Evolutionary conservation across 2,797 vertebrate species (phyloP).

Genomic region (Heterohyrax brucei): DNA sequence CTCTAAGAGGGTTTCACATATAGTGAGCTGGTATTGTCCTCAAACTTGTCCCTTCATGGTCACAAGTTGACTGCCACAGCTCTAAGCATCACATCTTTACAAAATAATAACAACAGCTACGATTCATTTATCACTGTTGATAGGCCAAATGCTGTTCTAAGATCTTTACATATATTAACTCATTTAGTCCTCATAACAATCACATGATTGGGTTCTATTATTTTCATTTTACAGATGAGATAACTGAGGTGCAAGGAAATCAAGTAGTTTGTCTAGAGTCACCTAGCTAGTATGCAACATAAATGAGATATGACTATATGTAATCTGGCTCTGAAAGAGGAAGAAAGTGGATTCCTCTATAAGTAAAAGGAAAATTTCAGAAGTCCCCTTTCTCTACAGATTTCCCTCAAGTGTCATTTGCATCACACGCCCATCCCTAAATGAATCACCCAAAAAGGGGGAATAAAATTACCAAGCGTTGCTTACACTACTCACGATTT

Average conservation of each 20-base stretch:
- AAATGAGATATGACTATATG: background rate
- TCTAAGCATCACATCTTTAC: slow-evolving; percentile 5
- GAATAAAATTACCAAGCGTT: background rate
- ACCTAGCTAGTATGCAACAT: background rate
- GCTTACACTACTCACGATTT: slow-evolving; percentile 7
- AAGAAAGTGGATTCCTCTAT: background rate
- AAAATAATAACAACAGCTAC: slow-evolving; percentile 50
- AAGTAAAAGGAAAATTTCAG: background rate
- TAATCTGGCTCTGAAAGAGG: slow-evolving; percentile 6
- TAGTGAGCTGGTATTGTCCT: slow-evolving; percentile 1
- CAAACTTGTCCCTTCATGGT: slow-evolving; percentile 9
- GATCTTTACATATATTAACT: too few species aligned
- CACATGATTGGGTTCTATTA: too few species aligned
- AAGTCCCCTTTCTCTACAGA: background rate
- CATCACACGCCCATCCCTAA: background rate
- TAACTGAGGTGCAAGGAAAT: too few species aligned
- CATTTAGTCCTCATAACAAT: too few species aligned
- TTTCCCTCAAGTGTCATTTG: slow-evolving; percentile 13
- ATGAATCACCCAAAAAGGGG: background rate
- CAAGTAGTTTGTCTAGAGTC: background rate
- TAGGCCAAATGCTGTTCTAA: too few species aligned
- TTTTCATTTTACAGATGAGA: too few species aligned
- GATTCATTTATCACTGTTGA: slow-evolving; percentile 6
- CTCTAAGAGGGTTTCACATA: background rate
- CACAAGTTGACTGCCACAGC: background rate